Base-by-base conservation (phyloP, 2,797 vertebrate genomes). In the Thamnophis elegans region DNA sequence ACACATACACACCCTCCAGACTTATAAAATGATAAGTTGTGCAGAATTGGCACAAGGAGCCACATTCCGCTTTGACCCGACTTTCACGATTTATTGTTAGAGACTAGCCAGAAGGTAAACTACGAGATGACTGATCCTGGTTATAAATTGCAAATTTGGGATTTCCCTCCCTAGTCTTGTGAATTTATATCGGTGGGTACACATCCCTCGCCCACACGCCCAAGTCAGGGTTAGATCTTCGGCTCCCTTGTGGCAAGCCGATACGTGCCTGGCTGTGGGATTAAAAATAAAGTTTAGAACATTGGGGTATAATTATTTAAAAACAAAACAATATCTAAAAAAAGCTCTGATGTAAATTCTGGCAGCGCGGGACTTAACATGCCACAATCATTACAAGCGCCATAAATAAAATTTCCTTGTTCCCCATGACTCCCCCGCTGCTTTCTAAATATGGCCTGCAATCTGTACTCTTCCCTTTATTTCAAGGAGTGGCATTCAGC, bases 201-300 rank as follows among this genome's bases (percentile, higher is more conserved):
- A 25, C 56, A 16, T 59, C 25, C 82, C 68, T 32, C 53, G 0
- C 0, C 13, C 16, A 12, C 0, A 6, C 18, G 22, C 36, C 20
- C 51, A 85, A 56, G 2, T 85, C 32, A 3, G 9, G 89, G 89
- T 54, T 22, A 82, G 47, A 56, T 13, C 13, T 3, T 20, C 16
- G 25, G 20, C 42, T 26, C 58, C 90, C n/a, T 56, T 4, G 6
- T 51, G 73, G 53, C 94, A 94, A 90, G 94, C n/a, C 5, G 0
- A 36, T 91, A 62, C 95, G 56, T 92, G 94, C 91, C 92, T 93
- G 60, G 20, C 87, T 95, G 94, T 54, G 82, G 91, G 93, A 95
- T 53, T 82, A 47, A 82, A 90, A 54, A 26, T 7, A 28, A 91
- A 42, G 47, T 89, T 91, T 62, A 93, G 93, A 94, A 93, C 36